Evolutionary conservation across 2,888 invertebrate species (phyloP).

Genomic region (Charanyca ferruginea): DNA sequence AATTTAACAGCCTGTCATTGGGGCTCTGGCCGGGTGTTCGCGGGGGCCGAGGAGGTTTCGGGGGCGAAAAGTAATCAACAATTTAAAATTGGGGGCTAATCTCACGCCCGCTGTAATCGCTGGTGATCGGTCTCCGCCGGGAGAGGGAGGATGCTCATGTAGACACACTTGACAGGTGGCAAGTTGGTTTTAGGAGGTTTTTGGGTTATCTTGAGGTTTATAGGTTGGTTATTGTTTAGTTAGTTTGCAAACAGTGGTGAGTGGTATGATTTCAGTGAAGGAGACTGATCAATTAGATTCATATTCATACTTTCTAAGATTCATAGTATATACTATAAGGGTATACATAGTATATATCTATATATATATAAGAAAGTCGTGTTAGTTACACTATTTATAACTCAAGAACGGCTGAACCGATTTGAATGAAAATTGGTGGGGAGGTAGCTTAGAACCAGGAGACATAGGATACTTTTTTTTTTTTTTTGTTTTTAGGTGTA

Average conservation of each 20-base stretch:
- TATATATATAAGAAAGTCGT: too few relatives aligned
- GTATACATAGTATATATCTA: too few relatives aligned
- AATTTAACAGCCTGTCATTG: constrained; percentile 85
- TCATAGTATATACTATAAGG: too few relatives aligned
- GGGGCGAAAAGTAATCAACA: constrained; percentile 87
- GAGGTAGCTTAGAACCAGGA: too few relatives aligned
- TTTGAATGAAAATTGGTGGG: too few relatives aligned
- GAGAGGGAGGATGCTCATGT: constrained; percentile 55
- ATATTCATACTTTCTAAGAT: too few relatives aligned
- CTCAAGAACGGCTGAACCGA: too few relatives aligned
- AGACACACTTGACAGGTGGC: constrained; percentile 45
- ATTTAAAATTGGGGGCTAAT: constrained; percentile 90
- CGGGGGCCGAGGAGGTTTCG: constrained; percentile 64
- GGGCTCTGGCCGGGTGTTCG: constrained; percentile 55
- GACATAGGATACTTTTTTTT: too few relatives aligned
- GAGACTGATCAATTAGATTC: neutral
- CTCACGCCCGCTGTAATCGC: constrained; percentile 81
- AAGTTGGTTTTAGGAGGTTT: constrained; percentile 32
- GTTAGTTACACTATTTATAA: too few relatives aligned
- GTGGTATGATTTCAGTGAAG: neutral
- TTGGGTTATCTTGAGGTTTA: constrained; percentile 1
- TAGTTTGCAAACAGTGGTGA: neutral
- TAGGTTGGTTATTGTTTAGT: neutral
- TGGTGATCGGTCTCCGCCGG: constrained; percentile 80
- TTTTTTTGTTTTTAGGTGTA: too few relatives aligned